Conservation (phyloP, 2,888 invertebrate genomes). For the Liodrosophila aerea region DNA sequence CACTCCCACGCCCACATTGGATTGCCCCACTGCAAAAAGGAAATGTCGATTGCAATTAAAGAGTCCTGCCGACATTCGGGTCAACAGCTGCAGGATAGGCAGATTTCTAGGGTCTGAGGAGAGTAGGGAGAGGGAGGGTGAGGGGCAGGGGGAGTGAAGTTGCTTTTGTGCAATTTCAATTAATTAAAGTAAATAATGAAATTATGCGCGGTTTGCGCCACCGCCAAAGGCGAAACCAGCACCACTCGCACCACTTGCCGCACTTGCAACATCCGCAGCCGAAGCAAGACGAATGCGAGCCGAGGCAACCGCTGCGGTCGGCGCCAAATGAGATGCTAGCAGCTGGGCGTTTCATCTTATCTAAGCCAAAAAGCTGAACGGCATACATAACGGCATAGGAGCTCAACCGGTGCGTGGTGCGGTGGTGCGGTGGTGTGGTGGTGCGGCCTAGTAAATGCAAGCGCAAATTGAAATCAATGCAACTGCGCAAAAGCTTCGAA, state of each 20-base stretch:
- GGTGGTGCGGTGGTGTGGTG: conserved; percentile 1
- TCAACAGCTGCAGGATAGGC: conserved; percentile 30
- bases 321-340: too few relatives aligned
- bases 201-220: conserved; percentile 43
- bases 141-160: conserved; percentile 1
- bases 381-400: too few relatives aligned
- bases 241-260: not conserved
- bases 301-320: not conserved
- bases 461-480: conserved; percentile 51
- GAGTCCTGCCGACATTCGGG: conserved; percentile 43
- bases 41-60: conserved; percentile 52
- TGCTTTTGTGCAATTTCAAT: conserved; percentile 60
- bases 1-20: too few relatives aligned
- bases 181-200: conserved; percentile 71
- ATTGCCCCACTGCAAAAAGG: too few relatives aligned
- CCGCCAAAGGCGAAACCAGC: conserved; percentile 3
- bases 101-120: not conserved
- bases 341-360: conserved; percentile 20
- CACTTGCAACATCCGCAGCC: not conserved
- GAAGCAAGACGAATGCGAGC: too few relatives aligned
- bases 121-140: not conserved
- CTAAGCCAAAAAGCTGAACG: conserved; percentile 33
- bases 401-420: conserved; percentile 10
- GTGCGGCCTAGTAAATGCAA: conserved; percentile 17
- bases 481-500: conserved; percentile 34